phyloP scores from a whole-genome alignment of 2,113 vertebrate genomes.

The Calyptommatus sinebrachiatus region DNA sequence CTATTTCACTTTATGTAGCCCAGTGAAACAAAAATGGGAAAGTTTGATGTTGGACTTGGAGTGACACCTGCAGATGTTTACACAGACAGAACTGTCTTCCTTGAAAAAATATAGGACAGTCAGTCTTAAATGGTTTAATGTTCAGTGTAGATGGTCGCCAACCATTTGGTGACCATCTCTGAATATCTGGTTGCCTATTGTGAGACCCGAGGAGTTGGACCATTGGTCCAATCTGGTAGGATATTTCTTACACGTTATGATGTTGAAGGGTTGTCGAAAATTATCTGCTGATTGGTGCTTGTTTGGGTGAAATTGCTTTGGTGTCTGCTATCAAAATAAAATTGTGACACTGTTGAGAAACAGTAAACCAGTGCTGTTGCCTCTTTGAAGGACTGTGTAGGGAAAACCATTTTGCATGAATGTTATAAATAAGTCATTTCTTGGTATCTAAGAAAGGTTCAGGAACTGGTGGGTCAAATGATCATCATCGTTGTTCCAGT shows the following conservation, averaged over 20 bases:
- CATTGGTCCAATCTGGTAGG: no score
- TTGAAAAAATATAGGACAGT: slow-evolving; percentile 13
- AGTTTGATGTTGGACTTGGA: slow-evolving; percentile 48
- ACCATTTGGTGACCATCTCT: slow-evolving; percentile 32
- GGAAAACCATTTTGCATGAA: neutral
- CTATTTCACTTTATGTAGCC: slow-evolving; percentile 32
- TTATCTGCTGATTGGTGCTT: slow-evolving; percentile 72
- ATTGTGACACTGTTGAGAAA: slow-evolving; percentile 72
- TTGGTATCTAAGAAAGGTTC: slow-evolving; percentile 62
- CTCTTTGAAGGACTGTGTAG: neutral
- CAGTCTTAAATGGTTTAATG: slow-evolving; percentile 59
- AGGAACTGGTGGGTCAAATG: slow-evolving; percentile 37
- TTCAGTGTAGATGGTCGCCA: slow-evolving; percentile 67
- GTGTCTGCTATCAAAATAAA: slow-evolving; percentile 77
- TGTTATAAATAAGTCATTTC: slow-evolving; percentile 48
- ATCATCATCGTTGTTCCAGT: neutral
- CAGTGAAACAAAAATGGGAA: slow-evolving; percentile 52
- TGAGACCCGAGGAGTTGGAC: no score
- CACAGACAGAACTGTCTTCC: slow-evolving; percentile 25
- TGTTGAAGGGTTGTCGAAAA: slow-evolving; percentile 69
- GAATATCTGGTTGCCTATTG: no score
- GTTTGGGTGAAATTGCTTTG: slow-evolving; percentile 73
- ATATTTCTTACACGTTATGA: no score
- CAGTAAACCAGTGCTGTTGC: neutral
- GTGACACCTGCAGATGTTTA: slow-evolving; percentile 37